Conservation (phyloP, 2,888 invertebrate genomes). For the Papilio protenor region DNA sequence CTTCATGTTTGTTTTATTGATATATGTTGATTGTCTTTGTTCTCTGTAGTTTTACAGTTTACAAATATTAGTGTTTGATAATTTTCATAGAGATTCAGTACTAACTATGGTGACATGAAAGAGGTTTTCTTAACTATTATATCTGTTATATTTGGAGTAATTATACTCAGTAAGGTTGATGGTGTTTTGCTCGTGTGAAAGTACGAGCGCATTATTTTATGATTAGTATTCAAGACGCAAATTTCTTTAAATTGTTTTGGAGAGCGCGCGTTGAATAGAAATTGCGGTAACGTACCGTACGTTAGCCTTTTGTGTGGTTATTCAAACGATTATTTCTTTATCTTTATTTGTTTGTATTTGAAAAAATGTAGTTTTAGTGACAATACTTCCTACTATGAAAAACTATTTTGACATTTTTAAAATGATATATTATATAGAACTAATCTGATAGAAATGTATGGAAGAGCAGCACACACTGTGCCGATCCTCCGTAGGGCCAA, state of each 20-base stretch:
- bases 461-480: no score
- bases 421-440: no score
- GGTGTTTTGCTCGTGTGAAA: constrained; percentile 36
- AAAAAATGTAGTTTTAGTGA: neutral
- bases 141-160: constrained; percentile 3
- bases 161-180: constrained; percentile 35
- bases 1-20: neutral
- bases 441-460: no score
- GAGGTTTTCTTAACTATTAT: constrained; percentile 5
- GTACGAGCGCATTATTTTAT: constrained; percentile 42
- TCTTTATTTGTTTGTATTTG: neutral
- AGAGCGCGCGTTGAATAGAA: constrained; percentile 36
- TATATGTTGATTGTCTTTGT: neutral
- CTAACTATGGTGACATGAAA: neutral
- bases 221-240: constrained; percentile 45
- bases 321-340: neutral
- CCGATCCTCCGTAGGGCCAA: no score
- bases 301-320: constrained; percentile 16
- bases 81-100: neutral
- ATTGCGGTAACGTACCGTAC: neutral
- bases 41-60: neutral
- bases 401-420: no score
- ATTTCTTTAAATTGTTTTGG: constrained; percentile 43
- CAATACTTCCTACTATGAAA: neutral
- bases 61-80: neutral